A percentile compares a stretch with the other conserved stretches of the same genome.
Evolutionary conservation across 2,888 invertebrate genomes (phyloP).

Genomic region (Anticlea derivata): DNA sequence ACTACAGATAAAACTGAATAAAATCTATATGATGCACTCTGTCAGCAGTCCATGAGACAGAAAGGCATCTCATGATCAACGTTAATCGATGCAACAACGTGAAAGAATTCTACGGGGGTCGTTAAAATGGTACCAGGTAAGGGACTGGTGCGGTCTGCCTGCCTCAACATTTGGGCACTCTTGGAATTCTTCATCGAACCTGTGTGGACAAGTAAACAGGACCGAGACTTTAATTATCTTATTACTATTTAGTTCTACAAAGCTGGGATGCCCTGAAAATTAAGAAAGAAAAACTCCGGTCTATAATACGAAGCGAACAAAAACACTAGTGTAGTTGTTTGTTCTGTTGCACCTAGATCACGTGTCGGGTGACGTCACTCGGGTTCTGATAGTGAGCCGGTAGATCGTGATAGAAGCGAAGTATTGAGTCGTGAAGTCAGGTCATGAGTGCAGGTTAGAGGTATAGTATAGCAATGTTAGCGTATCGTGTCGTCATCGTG

Average conservation of each 20-base stretch:
- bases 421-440: constrained; percentile 46
- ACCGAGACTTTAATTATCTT: constrained; percentile 65
- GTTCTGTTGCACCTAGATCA: constrained; percentile 41
- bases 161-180: constrained; percentile 87
- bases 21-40: constrained; percentile 58
- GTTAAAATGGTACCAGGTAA: constrained; percentile 81
- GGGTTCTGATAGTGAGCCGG: constrained; percentile 39
- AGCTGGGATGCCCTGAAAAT: constrained; percentile 47
- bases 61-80: constrained; percentile 58
- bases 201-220: constrained; percentile 81
- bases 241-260: constrained; percentile 48
- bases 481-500: constrained; percentile 42
- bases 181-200: constrained; percentile 87
- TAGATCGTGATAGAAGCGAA: constrained; percentile 50
- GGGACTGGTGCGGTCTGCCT: constrained; percentile 85
- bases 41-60: constrained; percentile 57
- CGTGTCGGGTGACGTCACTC: constrained; percentile 47
- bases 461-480: constrained; percentile 32
- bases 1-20: constrained; percentile 35
- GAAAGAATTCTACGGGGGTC: constrained; percentile 70
- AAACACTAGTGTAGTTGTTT: constrained; percentile 45
- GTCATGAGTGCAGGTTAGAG: constrained; percentile 55
- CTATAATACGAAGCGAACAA: constrained; percentile 53
- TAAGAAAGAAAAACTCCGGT: constrained; percentile 42
- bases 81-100: constrained; percentile 68